phyloP scores from a whole-genome alignment of 2,797 vertebrate species.

The Huso huso region DNA sequence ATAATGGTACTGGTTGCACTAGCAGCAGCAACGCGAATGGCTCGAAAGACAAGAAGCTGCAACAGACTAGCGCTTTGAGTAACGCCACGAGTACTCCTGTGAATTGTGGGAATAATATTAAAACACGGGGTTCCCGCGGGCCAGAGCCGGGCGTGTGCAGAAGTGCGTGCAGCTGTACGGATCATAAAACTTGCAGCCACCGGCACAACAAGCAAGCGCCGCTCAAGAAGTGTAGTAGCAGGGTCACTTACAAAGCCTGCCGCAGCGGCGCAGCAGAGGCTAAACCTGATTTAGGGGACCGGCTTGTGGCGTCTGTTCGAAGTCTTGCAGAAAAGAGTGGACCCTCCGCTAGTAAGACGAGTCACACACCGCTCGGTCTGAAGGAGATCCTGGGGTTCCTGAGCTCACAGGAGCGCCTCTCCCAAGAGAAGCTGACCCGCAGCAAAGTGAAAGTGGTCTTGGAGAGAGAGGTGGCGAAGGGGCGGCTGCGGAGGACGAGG shows the following conservation, averaged over 20 bases:
- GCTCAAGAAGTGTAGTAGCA: conserved; percentile 47
- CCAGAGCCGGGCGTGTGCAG: conserved; percentile 27
- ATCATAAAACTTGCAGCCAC: conserved; percentile 42
- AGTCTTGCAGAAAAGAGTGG: conserved; percentile 42
- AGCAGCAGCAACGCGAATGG: conserved; percentile 51
- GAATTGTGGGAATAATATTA: conserved; percentile 16
- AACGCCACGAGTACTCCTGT: conserved; percentile 28
- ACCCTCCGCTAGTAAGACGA: conserved; percentile 36
- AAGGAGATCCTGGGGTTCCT: conserved; percentile 69
- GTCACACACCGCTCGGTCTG: conserved; percentile 58
- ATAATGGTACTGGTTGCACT: conserved; percentile 37
- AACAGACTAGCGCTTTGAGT: conserved; percentile 48
- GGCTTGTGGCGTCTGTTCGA: conserved; percentile 52
- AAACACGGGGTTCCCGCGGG: conserved; percentile 40
- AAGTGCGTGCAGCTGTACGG: conserved; percentile 5
- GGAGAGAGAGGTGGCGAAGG: conserved; percentile 67
- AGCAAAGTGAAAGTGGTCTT: conserved; percentile 70
- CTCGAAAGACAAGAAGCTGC: conserved; percentile 45
- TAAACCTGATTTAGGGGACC: conserved; percentile 47
- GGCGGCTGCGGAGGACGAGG: conserved; percentile 66
- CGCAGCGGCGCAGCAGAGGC: conserved; percentile 22
- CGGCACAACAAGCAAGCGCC: conserved; percentile 32
- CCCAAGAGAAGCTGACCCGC: conserved; percentile 64
- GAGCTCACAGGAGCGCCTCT: conserved; percentile 57
- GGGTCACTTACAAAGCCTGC: conserved; percentile 29